Conservation (phyloP, 2,797 vertebrate species). For the Gymnocypris eckloni region DNA sequence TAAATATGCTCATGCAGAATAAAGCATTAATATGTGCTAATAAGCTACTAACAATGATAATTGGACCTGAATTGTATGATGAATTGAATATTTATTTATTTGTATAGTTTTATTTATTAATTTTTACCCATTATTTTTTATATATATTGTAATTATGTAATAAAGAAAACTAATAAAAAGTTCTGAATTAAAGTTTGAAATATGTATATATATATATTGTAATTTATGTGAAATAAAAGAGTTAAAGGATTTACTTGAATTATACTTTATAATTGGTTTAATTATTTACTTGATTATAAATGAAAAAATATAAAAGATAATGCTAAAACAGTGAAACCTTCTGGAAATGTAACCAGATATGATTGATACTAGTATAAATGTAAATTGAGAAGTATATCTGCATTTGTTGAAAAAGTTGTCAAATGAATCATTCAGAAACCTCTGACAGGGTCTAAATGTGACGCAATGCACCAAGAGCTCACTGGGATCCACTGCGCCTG, state of each 20-base stretch:
- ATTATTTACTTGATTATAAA: too few species aligned
- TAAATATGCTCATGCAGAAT: too few species aligned
- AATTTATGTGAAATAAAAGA: not conserved
- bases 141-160: not conserved
- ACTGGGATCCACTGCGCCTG: not conserved
- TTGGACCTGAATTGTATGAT: not conserved
- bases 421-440: not conserved
- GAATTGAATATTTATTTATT: too few species aligned
- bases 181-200: not conserved
- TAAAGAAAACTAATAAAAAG: not conserved
- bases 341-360: not conserved
- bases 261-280: too few species aligned
- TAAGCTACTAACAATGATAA: not conserved
- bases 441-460: conserved; percentile 11
- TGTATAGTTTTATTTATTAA: too few species aligned
- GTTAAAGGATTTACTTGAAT: not conserved
- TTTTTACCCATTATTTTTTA: not conserved
- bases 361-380: not conserved
- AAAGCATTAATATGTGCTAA: not conserved
- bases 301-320: too few species aligned
- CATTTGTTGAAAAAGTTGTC: conserved; percentile 8
- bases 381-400: not conserved
- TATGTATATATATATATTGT: too few species aligned
- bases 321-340: not conserved
- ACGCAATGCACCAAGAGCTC: not conserved